Evolutionary conservation across 2,797 vertebrate genomes (phyloP).

Genomic region (Cuniculus paca): DNA sequence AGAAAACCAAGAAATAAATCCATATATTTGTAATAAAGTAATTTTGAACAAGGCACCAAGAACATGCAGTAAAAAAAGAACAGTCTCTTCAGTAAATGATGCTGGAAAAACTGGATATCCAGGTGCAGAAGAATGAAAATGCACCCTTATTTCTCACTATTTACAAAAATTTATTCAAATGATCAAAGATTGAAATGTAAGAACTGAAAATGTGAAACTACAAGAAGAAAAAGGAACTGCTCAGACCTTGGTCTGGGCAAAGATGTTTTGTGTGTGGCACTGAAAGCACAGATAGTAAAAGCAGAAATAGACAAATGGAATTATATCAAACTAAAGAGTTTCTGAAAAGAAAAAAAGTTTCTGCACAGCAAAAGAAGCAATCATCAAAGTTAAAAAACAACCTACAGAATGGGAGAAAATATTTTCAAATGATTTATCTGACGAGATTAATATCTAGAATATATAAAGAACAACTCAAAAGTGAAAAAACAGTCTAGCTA

Average conservation of each 20-base stretch:
- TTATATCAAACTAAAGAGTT: background rate
- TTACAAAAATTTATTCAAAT: background rate
- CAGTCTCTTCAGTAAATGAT: background rate
- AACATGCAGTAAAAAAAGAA: background rate
- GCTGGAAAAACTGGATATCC: background rate
- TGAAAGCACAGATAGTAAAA: background rate
- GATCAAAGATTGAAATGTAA: background rate
- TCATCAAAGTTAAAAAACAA: background rate
- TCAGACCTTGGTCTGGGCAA: background rate
- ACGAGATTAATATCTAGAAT: background rate
- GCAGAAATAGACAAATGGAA: background rate
- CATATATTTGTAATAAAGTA: background rate
- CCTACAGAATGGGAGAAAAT: background rate
- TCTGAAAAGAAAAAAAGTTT: background rate
- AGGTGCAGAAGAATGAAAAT: background rate
- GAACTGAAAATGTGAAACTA: background rate
- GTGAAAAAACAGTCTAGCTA: background rate
- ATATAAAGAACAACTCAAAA: background rate
- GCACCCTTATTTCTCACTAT: background rate
- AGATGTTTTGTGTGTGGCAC: background rate
- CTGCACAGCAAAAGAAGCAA: background rate
- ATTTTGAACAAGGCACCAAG: background rate
- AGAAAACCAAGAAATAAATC: background rate
- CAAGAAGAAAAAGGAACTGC: background rate
- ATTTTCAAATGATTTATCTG: background rate